These are phyloP conservation scores for Amblyornis subalaris DNA, from an alignment of 2,113 vertebrate species.

Conservation along the genomic window DNA sequence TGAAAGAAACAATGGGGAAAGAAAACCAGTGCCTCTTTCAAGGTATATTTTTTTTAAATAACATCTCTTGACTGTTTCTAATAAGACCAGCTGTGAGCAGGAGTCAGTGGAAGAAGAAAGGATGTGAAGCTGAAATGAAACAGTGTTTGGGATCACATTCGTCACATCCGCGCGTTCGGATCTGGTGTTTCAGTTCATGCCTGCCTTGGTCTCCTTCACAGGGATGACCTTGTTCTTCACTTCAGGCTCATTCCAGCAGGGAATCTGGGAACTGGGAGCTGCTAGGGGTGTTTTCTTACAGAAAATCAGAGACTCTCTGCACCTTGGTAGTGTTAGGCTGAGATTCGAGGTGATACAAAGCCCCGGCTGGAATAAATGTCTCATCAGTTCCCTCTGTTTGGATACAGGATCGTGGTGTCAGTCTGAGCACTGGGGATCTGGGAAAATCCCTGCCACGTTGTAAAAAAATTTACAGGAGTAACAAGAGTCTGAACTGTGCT, in stretches of 20 bases:
- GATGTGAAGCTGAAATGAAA: slow-evolving; percentile 35
- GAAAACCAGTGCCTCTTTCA: not conserved
- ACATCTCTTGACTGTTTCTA: slow-evolving; percentile 16
- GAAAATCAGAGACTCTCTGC: not conserved
- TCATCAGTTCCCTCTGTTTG: not conserved
- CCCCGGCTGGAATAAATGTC: not conserved
- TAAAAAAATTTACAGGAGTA: not conserved
- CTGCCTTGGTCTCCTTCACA: not conserved
- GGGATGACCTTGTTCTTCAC: not conserved
- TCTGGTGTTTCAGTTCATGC: not conserved
- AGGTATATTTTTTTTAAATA: not conserved
- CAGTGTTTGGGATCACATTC: not conserved
- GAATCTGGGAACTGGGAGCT: not conserved
- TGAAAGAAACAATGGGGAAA: not conserved
- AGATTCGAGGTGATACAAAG: not conserved
- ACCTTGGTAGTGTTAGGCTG: not conserved
- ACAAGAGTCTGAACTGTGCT: not conserved
- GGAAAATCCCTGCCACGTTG: not conserved
- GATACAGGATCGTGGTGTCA: not conserved
- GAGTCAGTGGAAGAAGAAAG: slow-evolving; percentile 12
- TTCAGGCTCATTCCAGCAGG: not conserved
- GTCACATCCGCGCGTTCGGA: not conserved
- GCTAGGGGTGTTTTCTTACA: not conserved
- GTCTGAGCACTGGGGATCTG: not conserved
- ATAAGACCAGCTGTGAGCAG: slow-evolving; percentile 39